Percentiles rank a stretch among this genome's conserved stretches.
These are phyloP conservation scores for Drosophila biarmipes DNA, from an alignment of 1,140 invertebrate genomes.

Conservation along the genomic window DNA sequence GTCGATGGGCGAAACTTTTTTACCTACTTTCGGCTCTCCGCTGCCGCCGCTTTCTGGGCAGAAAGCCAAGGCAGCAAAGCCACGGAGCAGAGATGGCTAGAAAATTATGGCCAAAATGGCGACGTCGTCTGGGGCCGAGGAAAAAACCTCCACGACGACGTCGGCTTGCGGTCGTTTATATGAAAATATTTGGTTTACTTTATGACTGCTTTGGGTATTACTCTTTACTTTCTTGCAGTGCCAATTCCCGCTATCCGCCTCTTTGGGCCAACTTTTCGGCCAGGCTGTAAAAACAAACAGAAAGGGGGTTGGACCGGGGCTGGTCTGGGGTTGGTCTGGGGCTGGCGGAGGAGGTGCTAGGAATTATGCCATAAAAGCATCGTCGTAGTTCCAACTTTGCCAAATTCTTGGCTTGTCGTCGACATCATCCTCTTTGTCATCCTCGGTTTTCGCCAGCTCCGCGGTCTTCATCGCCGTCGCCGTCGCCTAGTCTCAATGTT, in stretches of 20 bases:
- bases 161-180: constrained; percentile 81
- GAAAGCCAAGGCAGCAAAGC: constrained; percentile 30
- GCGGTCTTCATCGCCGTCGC: constrained; percentile 28
- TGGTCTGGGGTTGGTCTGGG: not conserved
- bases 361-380: constrained; percentile 79
- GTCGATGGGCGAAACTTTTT: constrained; percentile 69
- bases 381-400: constrained; percentile 60
- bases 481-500: constrained; percentile 64
- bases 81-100: constrained; percentile 13
- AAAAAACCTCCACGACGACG: constrained; percentile 49
- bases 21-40: constrained; percentile 73
- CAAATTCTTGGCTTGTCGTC: constrained; percentile 70
- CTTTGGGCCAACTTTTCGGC: constrained; percentile 60
- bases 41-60: constrained; percentile 68
- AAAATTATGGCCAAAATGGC: constrained; percentile 75
- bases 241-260: constrained; percentile 50
- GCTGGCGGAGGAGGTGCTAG: constrained; percentile 43
- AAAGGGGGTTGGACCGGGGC: not conserved
- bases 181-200: constrained; percentile 82
- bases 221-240: constrained; percentile 78
- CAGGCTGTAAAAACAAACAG: constrained; percentile 69
- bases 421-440: constrained; percentile 37
- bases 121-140: constrained; percentile 68
- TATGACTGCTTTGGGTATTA: constrained; percentile 82
- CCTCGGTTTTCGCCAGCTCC: constrained; percentile 11